Base-by-base conservation (phyloP, 2,797 vertebrate species). In the Valencia hispanica region DNA sequence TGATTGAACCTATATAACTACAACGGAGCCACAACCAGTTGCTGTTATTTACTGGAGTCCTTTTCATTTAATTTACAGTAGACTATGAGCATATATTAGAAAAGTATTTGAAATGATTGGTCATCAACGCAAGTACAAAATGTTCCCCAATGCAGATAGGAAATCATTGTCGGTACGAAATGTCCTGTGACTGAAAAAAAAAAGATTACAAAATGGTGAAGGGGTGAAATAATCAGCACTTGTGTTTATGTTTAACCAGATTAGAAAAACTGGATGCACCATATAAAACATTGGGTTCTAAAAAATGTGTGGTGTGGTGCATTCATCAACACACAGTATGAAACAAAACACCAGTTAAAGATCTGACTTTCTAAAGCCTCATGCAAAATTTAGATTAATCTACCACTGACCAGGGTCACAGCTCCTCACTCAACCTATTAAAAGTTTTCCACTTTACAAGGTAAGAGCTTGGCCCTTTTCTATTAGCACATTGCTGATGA, bases 401-500 rank as follows among this genome's bases (percentile, higher is more conserved):
- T 27, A 27, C n/a, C 36, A 27, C n/a, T 43, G 65, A 45, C 65
- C 65, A 43, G 65, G 81, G 82, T 85, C 83, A 83, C 72, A 61
- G 72, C 70, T 84, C 20, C 12, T 55, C 59, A 43, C 70, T 78
- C 50, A 47, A 47, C 17, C 22, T 18, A 32, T 48, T 63, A 48
- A 63, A 73, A 63, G 53, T 20, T 63, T 45, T 32, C 63, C 22
- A 68, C 63, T 53, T 43, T 55, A 71, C 76, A 80, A 73, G 65
- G 70, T 86, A 86, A 87, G 66, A 57, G 76, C 17, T 79, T 88
- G 59, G 82, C 59, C 72, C 59, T 79, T 79, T 83, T 77, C 70
- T 83, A 61, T 74, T 72, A 50, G 74, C 48, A 79, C 41, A 68
- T 27, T 65, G 75, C 73, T 80, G 77, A 59, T 75, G 71, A 80